Evolutionary conservation across 2,888 invertebrate genomes (phyloP), one percentile per base, ranked within the genome.

Genomic region (Periphyllus acericola): DNA sequence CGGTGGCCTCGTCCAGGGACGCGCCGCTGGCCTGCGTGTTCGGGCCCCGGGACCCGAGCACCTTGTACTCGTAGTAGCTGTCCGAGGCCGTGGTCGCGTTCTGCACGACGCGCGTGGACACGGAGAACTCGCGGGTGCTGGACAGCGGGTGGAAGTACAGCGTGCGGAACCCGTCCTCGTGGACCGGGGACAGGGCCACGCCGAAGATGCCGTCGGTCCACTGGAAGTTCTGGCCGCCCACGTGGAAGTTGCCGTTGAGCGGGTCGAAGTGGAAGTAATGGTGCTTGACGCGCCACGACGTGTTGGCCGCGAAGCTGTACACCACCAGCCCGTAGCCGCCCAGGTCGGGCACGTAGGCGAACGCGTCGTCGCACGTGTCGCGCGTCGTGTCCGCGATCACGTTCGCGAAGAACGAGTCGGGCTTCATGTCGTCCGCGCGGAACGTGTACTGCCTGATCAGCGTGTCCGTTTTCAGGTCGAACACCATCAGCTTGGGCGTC

Each of bases 121-220:
- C 96, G 88, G 94, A 94, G 91, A 96, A 96, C 91, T 96, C 96
- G 90, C 95, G 93, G 90, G 94, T 95, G 91, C 96, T 96, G 0
- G 96, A 95, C 94, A 97, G 94, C 0, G 96, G 94, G 91, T 96
- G 96, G 91, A 96, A 96, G 91, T 94, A 96, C 40, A 96, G 91
- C 5, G 94, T 92, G 82, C 95, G 93, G 89, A 90, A 90, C 0
- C 90, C 90, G 90, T 94, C 93, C 0, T 90, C 66, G 0, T 92
- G 91, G 0, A 93, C 91, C 4, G 95, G 94, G n/a, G 95, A 94
- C 76, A 96, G 91, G 0, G 96, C 94, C 89, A 96, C 91, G 29
- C 95, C 95, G 90, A 96, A 96, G 0, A 96, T 93, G 1, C 96
- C 96, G 91, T 96, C 96, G 0, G 95, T 95, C 96, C 96, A 96